Base-by-base conservation (phyloP, 2,888 invertebrate genomes). In the Mimumesa dahlbomi region DNA sequence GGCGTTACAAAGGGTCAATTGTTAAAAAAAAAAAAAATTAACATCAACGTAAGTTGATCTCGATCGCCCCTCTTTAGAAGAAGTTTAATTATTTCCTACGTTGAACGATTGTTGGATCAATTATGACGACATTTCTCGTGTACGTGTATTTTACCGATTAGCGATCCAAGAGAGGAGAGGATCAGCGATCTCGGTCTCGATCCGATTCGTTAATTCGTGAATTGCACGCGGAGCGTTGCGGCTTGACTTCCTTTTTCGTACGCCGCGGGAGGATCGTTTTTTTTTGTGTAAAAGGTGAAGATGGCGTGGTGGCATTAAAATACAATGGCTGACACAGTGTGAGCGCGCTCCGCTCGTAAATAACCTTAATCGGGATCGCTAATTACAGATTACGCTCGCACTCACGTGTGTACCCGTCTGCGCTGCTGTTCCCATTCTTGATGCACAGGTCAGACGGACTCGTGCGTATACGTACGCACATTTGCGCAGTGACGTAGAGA, bases 341-440 rank as follows among this genome's bases (percentile, higher is more conserved):
- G 86, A 85, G 85, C 82, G 81, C 83, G 73, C 83, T 74, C 71
- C 78, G 84, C 85, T 88, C 88, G 85, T 88, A 89, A 88, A 89
- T 88, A 87, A 88, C 85, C 84, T 87, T 89, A 89, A 88, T 89
- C 89, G 87, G 86, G 85, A 88, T 88, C 84, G 86, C 88, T 89
- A 89, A 89, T 89, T 89, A 88, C 87, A 87, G 87, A 88, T 88
- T 86, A 85, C 86, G 82, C 76, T 73, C 77, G 79, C 77, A 82
- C 77, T 80, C 68, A 79, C 83, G 84, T 85, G 84, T 85, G 82
- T 85, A 85, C 83, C 81, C 84, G 80, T 82, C 80, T 75, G 68
- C 82, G 73, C 68, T 67, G 78, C 75, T 81, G 84, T 85, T 88
- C 87, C 82, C 84, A 83, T 87, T 87, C 84, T 75, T 81, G 57